Evolutionary conservation across 2,113 vertebrate species (phyloP).

Genomic region (Protobothrops mucrosquamatus): DNA sequence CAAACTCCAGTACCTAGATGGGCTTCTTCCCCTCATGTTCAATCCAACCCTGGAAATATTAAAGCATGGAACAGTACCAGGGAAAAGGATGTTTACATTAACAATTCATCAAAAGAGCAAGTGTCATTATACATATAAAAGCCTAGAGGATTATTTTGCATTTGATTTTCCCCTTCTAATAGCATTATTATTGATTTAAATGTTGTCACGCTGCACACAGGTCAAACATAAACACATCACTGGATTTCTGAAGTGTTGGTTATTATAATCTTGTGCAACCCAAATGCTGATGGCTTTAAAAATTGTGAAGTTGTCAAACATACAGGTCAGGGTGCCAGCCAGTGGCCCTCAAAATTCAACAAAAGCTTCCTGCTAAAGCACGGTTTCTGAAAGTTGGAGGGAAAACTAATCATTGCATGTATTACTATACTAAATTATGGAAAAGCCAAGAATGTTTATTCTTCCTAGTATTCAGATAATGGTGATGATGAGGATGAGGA

Average conservation of each 20-base stretch:
- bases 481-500: neutral
- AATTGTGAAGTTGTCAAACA: slow-evolving; percentile 33
- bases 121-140: slow-evolving; percentile 75
- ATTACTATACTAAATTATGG: neutral
- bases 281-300: slow-evolving; percentile 63
- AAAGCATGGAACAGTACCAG: slow-evolving; percentile 11
- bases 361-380: slow-evolving; percentile 22
- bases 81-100: slow-evolving; percentile 63
- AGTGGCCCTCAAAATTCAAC: slow-evolving; percentile 46
- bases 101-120: slow-evolving; percentile 79
- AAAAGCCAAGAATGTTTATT: neutral
- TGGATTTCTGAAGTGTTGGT: slow-evolving; percentile 79
- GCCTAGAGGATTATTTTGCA: slow-evolving; percentile 76
- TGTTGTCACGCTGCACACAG: slow-evolving; percentile 65
- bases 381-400: slow-evolving; percentile 13
- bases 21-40: neutral
- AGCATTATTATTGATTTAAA: slow-evolving; percentile 81
- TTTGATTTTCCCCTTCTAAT: slow-evolving; percentile 84
- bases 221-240: slow-evolving; percentile 76
- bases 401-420: slow-evolving; percentile 24
- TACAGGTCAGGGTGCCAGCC: slow-evolving; percentile 41
- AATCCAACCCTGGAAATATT: neutral
- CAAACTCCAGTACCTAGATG: neutral
- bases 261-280: slow-evolving; percentile 69
- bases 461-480: neutral